A percentile compares a stretch with the other conserved stretches of the same genome.
phyloP scores from a whole-genome alignment of 2,113 vertebrate species.

The Craseonycteris thonglongyai region DNA sequence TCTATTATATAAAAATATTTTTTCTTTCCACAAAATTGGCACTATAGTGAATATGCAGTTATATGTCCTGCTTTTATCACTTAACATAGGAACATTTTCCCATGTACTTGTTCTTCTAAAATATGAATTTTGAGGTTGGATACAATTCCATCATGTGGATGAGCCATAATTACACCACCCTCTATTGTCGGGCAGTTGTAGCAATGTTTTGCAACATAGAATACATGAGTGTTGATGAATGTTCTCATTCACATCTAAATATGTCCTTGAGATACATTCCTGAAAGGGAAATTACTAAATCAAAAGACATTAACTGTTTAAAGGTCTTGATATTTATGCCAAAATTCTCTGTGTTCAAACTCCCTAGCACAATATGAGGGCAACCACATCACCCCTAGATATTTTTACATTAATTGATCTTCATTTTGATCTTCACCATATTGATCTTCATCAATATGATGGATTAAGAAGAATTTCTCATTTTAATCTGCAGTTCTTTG shows the following conservation, averaged over 20 bases:
- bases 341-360: conserved; percentile 5
- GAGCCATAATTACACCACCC: neutral
- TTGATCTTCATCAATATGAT: neutral
- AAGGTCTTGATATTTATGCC: neutral
- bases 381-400: neutral
- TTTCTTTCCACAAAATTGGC: conserved; percentile 17
- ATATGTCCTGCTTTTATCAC: neutral
- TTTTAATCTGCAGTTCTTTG: neutral
- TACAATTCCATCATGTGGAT: neutral
- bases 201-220: neutral
- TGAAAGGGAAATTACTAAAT: neutral
- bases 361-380: neutral
- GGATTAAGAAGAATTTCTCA: neutral
- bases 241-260: neutral
- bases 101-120: neutral
- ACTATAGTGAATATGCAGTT: neutral
- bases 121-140: neutral
- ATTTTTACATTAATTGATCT: neutral
- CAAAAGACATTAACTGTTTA: conserved; percentile 15
- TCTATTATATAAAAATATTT: neutral
- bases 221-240: neutral
- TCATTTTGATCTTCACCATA: too few species aligned
- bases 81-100: neutral
- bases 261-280: neutral
- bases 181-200: neutral